A percentile compares a stretch with the other conserved stretches of the same genome.
Evolutionary conservation across 2,797 vertebrate genomes (phyloP).

Genomic region (Eulemur rubriventer): DNA sequence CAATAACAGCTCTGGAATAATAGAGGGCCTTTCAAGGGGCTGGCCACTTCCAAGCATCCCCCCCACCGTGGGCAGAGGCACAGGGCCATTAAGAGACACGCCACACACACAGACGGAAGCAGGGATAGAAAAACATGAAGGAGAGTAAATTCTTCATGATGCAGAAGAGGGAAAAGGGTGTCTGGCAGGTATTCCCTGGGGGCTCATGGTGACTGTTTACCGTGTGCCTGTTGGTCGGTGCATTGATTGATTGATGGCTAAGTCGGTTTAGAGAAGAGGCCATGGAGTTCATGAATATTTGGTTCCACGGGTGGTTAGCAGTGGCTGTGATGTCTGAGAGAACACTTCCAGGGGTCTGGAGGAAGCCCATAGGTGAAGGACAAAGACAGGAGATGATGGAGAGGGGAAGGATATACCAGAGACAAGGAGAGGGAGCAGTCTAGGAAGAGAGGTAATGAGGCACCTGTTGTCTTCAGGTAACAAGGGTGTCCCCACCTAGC

Average conservation of each 20-base stretch:
- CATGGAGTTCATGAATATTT: background rate
- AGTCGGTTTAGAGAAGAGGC: background rate
- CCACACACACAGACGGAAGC: background rate
- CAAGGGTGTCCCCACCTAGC: accelerated
- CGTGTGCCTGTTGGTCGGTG: background rate
- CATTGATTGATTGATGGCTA: background rate
- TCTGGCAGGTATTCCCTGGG: background rate
- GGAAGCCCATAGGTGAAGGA: background rate
- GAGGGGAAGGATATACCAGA: background rate
- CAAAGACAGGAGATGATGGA: background rate
- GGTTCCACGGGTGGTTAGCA: no score
- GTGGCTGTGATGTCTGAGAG: background rate
- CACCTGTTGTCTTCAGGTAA: background rate
- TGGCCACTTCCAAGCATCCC: background rate
- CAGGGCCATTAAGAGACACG: background rate
- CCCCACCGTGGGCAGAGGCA: background rate
- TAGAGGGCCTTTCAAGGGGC: background rate
- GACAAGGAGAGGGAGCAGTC: background rate
- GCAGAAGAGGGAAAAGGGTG: no score
- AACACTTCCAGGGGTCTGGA: background rate
- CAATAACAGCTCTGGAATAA: constrained; percentile 44
- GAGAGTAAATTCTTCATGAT: background rate
- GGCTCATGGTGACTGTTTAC: background rate
- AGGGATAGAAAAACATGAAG: background rate
- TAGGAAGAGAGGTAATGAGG: background rate